Base-by-base conservation (phyloP, 2,797 vertebrate species). In the Hyperoplus immaculatus region DNA sequence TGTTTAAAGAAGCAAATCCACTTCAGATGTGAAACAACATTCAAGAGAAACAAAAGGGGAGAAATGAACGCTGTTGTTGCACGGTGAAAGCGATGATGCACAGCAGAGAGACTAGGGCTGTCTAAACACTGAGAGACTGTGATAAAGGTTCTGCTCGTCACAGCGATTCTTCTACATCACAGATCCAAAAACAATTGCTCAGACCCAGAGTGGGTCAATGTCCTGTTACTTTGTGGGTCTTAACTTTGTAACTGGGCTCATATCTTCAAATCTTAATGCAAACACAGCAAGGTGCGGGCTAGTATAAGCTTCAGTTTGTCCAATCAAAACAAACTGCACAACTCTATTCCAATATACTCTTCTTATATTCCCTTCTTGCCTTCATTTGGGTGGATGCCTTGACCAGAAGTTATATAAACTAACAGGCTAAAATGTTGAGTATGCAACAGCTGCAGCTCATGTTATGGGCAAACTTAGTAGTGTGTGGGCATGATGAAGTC, bases 161-260 rank as follows among this genome's bases (percentile, higher is more conserved):
- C 78, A 84, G 84, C 69, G 2, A 64, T 75, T 78, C 72, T 84
- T 88, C 83, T 81, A 72, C 76, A 80, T 80, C 76, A 81, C 7
- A 74, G 66, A 69, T 64, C 75, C 78, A 66, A 80, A 80, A 78
- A 80, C 78, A 78, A 72, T 83, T 39, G 63, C 66, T 64, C 66
- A 53, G 41, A 76, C 36, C 54, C 54, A 82, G 76, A 61, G 16
- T 83, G 59, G 66, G 54, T 77, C 76, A 64, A 56, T 50, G 53
- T 21, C 66, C 67, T 50, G 60, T 54, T 66, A 75, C 75, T 78
- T 11, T 75, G 45, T 47, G 38, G 55, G 47, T 71, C 49, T 69
- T 63, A 45, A n/a, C n/a, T 66, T 71, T 55, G 15, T 41, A 54
- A 75, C 75, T 11, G 42, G n/a, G 51, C 51, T 55, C 68, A 64